Conservation (phyloP, 2,888 invertebrate genomes). For the Bombyx huttoni region DNA sequence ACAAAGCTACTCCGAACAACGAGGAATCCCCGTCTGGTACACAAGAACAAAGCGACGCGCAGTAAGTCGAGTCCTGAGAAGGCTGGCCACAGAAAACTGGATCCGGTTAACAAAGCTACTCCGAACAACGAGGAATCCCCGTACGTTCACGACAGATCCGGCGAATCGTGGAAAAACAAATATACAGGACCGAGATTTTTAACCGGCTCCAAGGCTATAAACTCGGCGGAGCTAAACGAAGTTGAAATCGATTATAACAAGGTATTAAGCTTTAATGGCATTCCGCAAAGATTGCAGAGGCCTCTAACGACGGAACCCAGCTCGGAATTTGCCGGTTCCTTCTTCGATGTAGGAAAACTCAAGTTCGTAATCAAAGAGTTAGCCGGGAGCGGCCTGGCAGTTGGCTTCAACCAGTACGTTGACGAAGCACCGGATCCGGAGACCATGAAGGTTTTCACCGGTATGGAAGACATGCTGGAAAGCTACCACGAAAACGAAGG, state of each 20-base stretch:
- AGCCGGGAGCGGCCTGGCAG: slow-evolving; percentile 47
- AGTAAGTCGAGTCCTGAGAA: slow-evolving; percentile 16
- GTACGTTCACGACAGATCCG: slow-evolving; percentile 19
- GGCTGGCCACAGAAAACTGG: slow-evolving; percentile 24
- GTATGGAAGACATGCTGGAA: slow-evolving; percentile 41
- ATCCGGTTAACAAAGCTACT: slow-evolving; percentile 34
- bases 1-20: slow-evolving; percentile 18
- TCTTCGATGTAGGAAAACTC: slow-evolving; percentile 30
- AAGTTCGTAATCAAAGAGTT: slow-evolving; percentile 46
- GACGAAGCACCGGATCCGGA: slow-evolving; percentile 48
- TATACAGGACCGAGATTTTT: slow-evolving; percentile 30
- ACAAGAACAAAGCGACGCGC: slow-evolving; percentile 14
- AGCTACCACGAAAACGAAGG: slow-evolving; percentile 30
- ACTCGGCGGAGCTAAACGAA: slow-evolving; percentile 44
- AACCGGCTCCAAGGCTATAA: slow-evolving; percentile 30
- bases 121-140: slow-evolving; percentile 13
- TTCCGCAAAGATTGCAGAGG: slow-evolving; percentile 44
- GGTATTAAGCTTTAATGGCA: slow-evolving; percentile 24
- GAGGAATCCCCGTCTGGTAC: no score
- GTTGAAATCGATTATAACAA: slow-evolving; percentile 35
- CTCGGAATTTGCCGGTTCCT: slow-evolving; percentile 14
- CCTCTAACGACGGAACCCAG: slow-evolving; percentile 32
- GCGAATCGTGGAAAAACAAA: slow-evolving; percentile 25
- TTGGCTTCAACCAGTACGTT: slow-evolving; percentile 51
- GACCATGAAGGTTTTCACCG: slow-evolving; percentile 42